Conservation (phyloP, 1,140 invertebrate genomes). For the Odontomachus brunneus region DNA sequence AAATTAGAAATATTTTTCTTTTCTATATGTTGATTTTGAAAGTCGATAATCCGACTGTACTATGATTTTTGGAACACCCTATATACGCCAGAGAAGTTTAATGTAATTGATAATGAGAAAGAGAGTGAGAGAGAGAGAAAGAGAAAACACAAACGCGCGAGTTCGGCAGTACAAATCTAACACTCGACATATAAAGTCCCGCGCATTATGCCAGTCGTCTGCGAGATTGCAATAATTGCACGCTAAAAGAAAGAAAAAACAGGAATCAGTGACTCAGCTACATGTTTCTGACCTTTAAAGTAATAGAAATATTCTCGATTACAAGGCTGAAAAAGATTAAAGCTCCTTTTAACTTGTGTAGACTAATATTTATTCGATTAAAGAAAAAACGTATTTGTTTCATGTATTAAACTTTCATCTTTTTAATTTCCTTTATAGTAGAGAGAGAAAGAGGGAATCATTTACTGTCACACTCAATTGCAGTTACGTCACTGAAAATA, state of each 20-base stretch:
- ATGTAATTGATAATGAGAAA: constrained; percentile 21
- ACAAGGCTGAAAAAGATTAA: too few relatives aligned
- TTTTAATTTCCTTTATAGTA: too few relatives aligned
- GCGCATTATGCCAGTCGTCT: constrained; percentile 49
- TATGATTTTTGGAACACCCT: constrained; percentile 15
- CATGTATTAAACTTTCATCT: too few relatives aligned
- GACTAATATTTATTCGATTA: too few relatives aligned
- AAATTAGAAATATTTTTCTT: not conserved
- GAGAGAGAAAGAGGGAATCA: too few relatives aligned
- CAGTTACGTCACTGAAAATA: too few relatives aligned
- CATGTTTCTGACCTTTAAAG: too few relatives aligned
- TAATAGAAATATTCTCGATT: too few relatives aligned
- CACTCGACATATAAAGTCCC: constrained; percentile 52
- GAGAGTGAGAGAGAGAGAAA: not conserved
- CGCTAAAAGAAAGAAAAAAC: constrained; percentile 2
- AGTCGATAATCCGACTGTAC: not conserved
- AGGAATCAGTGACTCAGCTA: not conserved
- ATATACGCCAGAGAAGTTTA: constrained; percentile 14
- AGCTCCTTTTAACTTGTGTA: too few relatives aligned
- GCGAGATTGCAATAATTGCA: constrained; percentile 35
- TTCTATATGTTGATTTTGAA: not conserved
- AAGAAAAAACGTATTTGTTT: too few relatives aligned
- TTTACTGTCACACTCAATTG: too few relatives aligned
- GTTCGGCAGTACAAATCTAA: constrained; percentile 75
- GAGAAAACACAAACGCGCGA: constrained; percentile 39